Conservation (phyloP, 2,888 invertebrate species). For the Aquatica leii region DNA sequence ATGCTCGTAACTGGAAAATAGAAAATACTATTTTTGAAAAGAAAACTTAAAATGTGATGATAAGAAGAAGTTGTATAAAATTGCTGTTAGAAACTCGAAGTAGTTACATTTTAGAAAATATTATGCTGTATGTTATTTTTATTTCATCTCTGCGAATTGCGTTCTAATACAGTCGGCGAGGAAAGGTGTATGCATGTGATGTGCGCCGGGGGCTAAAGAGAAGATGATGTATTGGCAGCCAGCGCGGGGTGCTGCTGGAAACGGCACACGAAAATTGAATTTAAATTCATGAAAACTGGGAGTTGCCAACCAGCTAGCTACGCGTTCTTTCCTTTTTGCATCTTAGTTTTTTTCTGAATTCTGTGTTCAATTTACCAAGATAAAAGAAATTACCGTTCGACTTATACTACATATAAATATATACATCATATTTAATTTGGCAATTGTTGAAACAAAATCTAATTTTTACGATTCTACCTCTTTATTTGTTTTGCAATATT, state of each 20-base stretch:
- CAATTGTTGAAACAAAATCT: too few relatives aligned
- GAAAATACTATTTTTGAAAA: too few relatives aligned
- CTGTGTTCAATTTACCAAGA: slow-evolving; percentile 35
- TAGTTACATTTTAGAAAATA: slow-evolving; percentile 30
- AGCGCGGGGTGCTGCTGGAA: slow-evolving; percentile 50
- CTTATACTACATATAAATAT: slow-evolving; percentile 6
- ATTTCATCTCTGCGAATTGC: slow-evolving; percentile 37
- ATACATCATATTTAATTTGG: neutral
- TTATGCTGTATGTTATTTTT: slow-evolving; percentile 37
- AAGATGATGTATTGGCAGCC: slow-evolving; percentile 58
- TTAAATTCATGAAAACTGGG: slow-evolving; percentile 60
- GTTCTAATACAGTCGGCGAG: slow-evolving; percentile 46
- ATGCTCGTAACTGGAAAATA: too few relatives aligned
- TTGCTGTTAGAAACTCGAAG: neutral
- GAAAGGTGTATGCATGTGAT: slow-evolving; percentile 49
- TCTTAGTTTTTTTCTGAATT: slow-evolving; percentile 30
- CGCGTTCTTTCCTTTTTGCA: slow-evolving; percentile 36
- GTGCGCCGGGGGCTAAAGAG: slow-evolving; percentile 52
- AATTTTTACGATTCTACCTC: too few relatives aligned
- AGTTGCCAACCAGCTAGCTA: slow-evolving; percentile 49
- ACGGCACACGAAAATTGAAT: slow-evolving; percentile 60
- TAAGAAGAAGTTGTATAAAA: neutral
- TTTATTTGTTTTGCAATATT: too few relatives aligned
- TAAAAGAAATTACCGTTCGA: slow-evolving; percentile 24
- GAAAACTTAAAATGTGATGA: too few relatives aligned